Percentiles rank a stretch among this genome's conserved stretches.
phyloP scores from a whole-genome alignment of 2,797 vertebrate genomes.

The Valencia hispanica region DNA sequence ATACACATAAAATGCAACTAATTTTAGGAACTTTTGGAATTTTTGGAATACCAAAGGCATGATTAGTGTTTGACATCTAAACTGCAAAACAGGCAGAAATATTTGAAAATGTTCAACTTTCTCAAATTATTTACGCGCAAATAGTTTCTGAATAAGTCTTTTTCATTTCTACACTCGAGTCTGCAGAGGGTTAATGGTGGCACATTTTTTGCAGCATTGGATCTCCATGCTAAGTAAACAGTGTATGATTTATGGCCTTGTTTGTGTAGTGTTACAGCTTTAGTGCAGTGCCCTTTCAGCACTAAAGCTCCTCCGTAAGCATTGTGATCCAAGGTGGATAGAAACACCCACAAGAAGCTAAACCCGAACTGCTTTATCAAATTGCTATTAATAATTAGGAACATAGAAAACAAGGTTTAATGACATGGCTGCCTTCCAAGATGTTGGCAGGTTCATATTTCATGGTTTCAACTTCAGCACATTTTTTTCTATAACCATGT shows the following conservation, averaged over 20 bases:
- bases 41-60: neutral
- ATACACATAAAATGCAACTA: constrained; percentile 22
- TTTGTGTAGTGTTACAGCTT: neutral
- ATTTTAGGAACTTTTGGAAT: constrained; percentile 16
- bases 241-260: neutral
- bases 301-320: neutral
- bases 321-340: neutral
- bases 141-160: neutral
- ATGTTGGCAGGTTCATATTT: constrained; percentile 9
- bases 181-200: neutral
- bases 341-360: neutral
- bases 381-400: constrained; percentile 2
- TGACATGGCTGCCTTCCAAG: constrained; percentile 1
- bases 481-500: constrained; percentile 1
- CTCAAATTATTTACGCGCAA: neutral
- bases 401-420: constrained; percentile 10
- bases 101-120: neutral
- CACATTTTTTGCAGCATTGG: constrained; percentile 8
- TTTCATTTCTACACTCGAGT: neutral
- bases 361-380: constrained; percentile 27
- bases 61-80: neutral
- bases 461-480: constrained; percentile 26
- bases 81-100: neutral
- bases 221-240: constrained; percentile 15
- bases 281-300: no score